Percentiles rank a stretch among this genome's conserved stretches.
These are phyloP conservation scores for Saturnia pavonia DNA, from an alignment of 2,888 invertebrate genomes.

Conservation along the genomic window DNA sequence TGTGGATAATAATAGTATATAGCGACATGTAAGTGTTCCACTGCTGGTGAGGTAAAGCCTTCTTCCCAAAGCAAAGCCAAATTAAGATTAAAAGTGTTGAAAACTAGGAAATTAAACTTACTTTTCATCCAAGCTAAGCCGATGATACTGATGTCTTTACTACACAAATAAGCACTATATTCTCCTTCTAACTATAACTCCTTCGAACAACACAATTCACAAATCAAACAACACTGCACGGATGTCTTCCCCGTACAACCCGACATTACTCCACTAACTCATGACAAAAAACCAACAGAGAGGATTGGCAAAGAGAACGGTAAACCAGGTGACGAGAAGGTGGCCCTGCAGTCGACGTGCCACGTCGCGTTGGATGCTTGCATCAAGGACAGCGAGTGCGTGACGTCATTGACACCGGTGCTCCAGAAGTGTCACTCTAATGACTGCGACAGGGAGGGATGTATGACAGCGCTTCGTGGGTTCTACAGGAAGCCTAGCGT, in stretches of 20 bases:
- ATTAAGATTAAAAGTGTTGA: not conserved
- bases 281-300: conserved; percentile 68
- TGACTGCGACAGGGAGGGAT: conserved; percentile 91
- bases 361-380: conserved; percentile 91
- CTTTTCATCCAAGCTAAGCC: not conserved
- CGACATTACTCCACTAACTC: conserved; percentile 44
- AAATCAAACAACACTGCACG: not conserved
- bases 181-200: not conserved
- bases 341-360: conserved; percentile 91
- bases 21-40: too few relatives aligned
- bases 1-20: too few relatives aligned
- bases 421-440: conserved; percentile 88
- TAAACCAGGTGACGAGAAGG: conserved; percentile 79
- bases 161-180: not conserved
- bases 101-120: not conserved
- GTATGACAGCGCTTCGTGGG: conserved; percentile 92
- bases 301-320: conserved; percentile 80
- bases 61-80: not conserved
- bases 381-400: conserved; percentile 91
- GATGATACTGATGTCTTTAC: not conserved
- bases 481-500: conserved; percentile 92
- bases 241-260: not conserved
- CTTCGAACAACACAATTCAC: not conserved
- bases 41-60: too few relatives aligned
- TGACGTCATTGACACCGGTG: conserved; percentile 90